These are phyloP conservation scores for Cercopithecus mona DNA, from an alignment of 2,113 vertebrate genomes.

Conservation along the genomic window DNA sequence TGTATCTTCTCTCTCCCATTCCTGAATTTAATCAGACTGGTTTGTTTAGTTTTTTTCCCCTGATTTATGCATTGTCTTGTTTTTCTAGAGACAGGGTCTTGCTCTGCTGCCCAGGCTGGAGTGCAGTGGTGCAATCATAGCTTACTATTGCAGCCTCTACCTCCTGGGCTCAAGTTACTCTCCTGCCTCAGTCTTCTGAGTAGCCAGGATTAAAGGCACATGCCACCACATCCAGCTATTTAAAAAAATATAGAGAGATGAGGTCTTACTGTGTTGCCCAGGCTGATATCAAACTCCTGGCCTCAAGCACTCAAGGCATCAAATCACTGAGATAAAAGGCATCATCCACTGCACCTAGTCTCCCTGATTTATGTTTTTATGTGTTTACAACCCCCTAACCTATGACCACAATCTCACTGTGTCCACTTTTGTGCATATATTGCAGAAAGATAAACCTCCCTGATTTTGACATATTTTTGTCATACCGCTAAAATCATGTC, in stretches of 20 bases:
- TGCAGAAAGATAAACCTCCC: neutral
- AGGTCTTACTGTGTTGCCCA: neutral
- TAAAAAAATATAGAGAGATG: neutral
- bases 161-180: neutral
- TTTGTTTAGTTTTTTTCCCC: neutral
- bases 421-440: neutral
- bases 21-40: neutral
- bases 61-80: neutral
- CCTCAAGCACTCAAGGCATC: neutral
- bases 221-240: neutral
- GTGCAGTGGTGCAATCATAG: no score
- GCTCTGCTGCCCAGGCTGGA: neutral
- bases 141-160: no score
- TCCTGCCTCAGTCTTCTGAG: neutral
- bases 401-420: neutral
- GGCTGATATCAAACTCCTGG: neutral
- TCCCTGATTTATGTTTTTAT: neutral
- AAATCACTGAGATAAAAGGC: neutral
- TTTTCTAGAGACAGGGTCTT: neutral
- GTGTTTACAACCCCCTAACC: neutral
- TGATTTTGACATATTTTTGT: neutral
- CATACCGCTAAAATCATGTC: neutral
- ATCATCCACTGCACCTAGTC: neutral
- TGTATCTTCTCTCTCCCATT: neutral
- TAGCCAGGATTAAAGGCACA: neutral